phyloP scores from a whole-genome alignment of 1,140 invertebrate genomes.

The Aphelenchoides besseyi region DNA sequence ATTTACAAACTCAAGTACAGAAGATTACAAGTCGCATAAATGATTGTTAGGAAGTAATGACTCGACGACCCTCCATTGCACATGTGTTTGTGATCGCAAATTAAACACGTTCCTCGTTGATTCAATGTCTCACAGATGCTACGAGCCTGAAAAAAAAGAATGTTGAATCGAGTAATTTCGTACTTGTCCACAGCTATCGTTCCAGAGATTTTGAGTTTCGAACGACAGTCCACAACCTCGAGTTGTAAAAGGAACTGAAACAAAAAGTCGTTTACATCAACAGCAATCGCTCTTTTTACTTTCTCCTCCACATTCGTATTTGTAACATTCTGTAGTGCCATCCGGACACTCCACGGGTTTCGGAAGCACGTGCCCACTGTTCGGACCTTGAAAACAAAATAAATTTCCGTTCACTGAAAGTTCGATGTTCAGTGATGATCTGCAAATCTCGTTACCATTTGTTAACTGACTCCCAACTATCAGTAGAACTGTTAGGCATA shows the following conservation, averaged over 20 bases:
- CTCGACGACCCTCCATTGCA: too few species aligned
- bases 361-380: not conserved
- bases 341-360: not conserved
- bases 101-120: not conserved
- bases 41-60: not conserved
- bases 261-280: not conserved
- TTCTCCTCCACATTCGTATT: conserved; percentile 6
- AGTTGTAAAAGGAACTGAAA: not conserved
- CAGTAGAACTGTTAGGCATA: too few species aligned
- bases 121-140: not conserved
- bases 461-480: too few species aligned
- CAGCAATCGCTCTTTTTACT: not conserved
- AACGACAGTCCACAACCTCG: not conserved
- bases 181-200: conserved; percentile 6
- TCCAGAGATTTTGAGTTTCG: not conserved
- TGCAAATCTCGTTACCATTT: too few species aligned
- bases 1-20: not conserved
- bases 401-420: not conserved
- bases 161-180: not conserved
- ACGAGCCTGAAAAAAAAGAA: not conserved
- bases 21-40: not conserved
- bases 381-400: not conserved
- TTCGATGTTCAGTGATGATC: too few species aligned
- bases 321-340: not conserved
- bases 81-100: conserved; percentile 4